Evolutionary conservation across 2,888 invertebrate genomes (phyloP).

Genomic region (Spilarctia lutea): DNA sequence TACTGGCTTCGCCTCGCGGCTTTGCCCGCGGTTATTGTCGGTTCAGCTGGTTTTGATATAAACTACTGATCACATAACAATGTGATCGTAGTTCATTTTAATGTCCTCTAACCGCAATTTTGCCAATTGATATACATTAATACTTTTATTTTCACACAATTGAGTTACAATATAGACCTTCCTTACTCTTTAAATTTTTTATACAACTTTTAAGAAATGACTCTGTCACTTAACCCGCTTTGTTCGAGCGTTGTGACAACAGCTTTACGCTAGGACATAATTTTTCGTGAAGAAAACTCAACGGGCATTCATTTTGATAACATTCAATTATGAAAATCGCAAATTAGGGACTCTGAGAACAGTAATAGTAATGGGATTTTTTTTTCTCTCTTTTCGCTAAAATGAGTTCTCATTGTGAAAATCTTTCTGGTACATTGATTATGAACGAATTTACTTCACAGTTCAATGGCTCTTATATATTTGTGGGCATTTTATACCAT

Average conservation of each 20-base stretch:
- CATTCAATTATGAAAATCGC: slow-evolving; percentile 72
- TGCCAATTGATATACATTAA: too few relatives aligned
- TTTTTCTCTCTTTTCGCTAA: slow-evolving; percentile 29
- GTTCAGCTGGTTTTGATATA: too few relatives aligned
- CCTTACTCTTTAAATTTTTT: too few relatives aligned
- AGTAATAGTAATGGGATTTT: slow-evolving; percentile 46
- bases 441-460: slow-evolving; percentile 66
- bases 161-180: too few relatives aligned
- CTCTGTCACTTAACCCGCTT: neutral
- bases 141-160: too few relatives aligned
- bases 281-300: slow-evolving; percentile 60
- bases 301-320: slow-evolving; percentile 67
- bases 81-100: neutral
- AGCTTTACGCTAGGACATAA: slow-evolving; percentile 46
- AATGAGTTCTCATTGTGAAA: slow-evolving; percentile 55
- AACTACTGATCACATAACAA: too few relatives aligned
- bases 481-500: slow-evolving; percentile 53
- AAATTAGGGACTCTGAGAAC: slow-evolving; percentile 59
- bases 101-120: neutral
- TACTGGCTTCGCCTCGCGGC: too few relatives aligned
- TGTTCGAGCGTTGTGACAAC: neutral
- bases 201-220: neutral
- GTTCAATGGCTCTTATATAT: slow-evolving; percentile 60
- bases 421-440: slow-evolving; percentile 64
- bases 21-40: too few relatives aligned